Evolutionary conservation across 2,888 invertebrate species (phyloP).

Genomic region (Branchipolynoe longqiensis): DNA sequence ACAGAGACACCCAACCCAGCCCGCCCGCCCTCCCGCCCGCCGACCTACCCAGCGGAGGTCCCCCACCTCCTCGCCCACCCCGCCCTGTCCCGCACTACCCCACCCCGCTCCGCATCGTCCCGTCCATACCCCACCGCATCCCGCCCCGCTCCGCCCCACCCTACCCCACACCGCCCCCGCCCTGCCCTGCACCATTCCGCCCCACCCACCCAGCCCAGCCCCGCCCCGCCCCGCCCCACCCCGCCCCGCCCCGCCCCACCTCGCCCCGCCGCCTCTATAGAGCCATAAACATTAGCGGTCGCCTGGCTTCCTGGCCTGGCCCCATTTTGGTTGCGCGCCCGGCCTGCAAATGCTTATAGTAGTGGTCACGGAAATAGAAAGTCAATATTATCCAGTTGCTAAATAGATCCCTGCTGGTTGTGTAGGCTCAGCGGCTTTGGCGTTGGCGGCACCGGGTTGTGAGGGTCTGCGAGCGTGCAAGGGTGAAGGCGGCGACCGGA

Average conservation of each 20-base stretch:
- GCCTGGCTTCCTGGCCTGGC: constrained; percentile 35
- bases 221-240: neutral
- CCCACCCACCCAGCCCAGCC: neutral
- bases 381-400: constrained; percentile 45
- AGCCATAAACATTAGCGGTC: constrained; percentile 42
- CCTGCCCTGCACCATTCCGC: neutral
- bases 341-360: constrained; percentile 6
- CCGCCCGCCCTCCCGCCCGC: neutral
- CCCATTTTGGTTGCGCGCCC: constrained; percentile 21
- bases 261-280: constrained; percentile 28
- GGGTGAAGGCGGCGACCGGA: no score
- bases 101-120: neutral
- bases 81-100: neutral
- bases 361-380: constrained; percentile 32
- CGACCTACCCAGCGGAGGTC: neutral
- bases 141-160: no score
- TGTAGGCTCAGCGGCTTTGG: neutral
- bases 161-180: no score
- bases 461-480: neutral
- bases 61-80: neutral
- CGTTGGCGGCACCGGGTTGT: neutral
- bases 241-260: neutral
- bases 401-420: constrained; percentile 42
- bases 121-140: neutral
- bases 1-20: no score